Conservation (phyloP, 2,113 vertebrate species). For the Calyptommatus sinebrachiatus region DNA sequence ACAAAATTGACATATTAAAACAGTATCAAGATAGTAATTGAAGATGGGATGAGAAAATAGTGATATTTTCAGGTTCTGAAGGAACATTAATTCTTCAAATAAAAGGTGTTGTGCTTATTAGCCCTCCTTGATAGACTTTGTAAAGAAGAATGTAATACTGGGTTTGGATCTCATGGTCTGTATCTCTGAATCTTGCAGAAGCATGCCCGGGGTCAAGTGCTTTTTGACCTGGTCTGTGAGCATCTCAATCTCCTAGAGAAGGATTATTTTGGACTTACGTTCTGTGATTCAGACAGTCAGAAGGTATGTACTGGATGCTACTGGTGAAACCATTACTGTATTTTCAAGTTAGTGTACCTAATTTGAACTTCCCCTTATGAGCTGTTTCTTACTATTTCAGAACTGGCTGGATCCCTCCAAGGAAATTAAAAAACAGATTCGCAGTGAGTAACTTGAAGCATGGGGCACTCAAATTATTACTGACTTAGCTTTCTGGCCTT, state of each 20-base stretch:
- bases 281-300: slow-evolving; percentile 91
- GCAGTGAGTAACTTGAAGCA: slow-evolving; percentile 81
- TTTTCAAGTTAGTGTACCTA: not conserved
- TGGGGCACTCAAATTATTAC: not conserved
- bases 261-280: slow-evolving; percentile 94
- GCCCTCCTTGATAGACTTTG: not conserved
- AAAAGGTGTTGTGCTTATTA: not conserved
- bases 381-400: slow-evolving; percentile 64
- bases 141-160: not conserved
- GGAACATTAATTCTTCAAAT: not conserved
- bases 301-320: slow-evolving; percentile 79
- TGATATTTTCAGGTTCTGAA: not conserved
- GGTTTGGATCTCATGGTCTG: not conserved
- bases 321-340: not conserved
- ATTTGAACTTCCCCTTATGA: slow-evolving; percentile 32
- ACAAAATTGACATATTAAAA: too few relatives aligned
- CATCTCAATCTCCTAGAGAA: slow-evolving; percentile 97
- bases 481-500: too few relatives aligned
- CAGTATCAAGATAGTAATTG: too few relatives aligned
- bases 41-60: too few relatives aligned
- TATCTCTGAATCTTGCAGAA: slow-evolving; percentile 74
- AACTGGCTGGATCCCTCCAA: slow-evolving; percentile 98
- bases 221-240: slow-evolving; percentile 91
- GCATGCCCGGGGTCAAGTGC: slow-evolving; percentile 87
- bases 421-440: slow-evolving; percentile 98